A percentile compares a stretch with the other conserved stretches of the same genome.
phyloP scores from a whole-genome alignment of 2,113 vertebrate genomes.

The Lonchura striata region DNA sequence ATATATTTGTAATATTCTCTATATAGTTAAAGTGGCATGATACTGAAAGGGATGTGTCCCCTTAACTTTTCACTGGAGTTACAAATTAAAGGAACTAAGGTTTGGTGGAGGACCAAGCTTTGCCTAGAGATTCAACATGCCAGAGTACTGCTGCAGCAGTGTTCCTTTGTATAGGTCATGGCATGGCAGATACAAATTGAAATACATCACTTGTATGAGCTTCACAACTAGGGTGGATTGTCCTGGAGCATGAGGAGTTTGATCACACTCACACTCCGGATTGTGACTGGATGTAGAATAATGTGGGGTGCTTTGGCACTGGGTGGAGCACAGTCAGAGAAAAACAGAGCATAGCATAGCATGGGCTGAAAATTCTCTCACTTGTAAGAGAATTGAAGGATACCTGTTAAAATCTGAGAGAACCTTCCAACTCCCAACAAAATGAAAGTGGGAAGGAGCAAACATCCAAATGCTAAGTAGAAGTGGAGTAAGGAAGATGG shows the following conservation, averaged over 20 bases:
- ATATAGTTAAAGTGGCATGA: background rate
- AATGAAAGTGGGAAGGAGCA: background rate
- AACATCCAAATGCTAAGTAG: background rate
- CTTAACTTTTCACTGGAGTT: background rate
- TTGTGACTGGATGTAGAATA: background rate
- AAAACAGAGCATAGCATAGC: background rate
- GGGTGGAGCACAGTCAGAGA: background rate
- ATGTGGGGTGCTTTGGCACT: background rate
- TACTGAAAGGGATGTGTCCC: background rate
- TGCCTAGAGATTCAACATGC: background rate
- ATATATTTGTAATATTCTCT: background rate
- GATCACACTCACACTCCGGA: background rate
- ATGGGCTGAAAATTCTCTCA: background rate
- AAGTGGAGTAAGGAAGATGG: background rate
- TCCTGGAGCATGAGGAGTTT: background rate
- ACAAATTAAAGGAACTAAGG: background rate
- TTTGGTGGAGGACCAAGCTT: background rate
- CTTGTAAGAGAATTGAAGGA: background rate
- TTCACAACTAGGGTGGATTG: background rate
- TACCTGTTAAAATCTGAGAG: background rate
- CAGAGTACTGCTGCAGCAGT: background rate
- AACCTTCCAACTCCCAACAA: background rate
- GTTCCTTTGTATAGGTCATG: background rate
- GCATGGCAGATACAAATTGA: background rate
- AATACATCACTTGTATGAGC: fast-evolving